Conservation (phyloP, 2,797 vertebrate genomes). For the Chaunax sp. region DNA sequence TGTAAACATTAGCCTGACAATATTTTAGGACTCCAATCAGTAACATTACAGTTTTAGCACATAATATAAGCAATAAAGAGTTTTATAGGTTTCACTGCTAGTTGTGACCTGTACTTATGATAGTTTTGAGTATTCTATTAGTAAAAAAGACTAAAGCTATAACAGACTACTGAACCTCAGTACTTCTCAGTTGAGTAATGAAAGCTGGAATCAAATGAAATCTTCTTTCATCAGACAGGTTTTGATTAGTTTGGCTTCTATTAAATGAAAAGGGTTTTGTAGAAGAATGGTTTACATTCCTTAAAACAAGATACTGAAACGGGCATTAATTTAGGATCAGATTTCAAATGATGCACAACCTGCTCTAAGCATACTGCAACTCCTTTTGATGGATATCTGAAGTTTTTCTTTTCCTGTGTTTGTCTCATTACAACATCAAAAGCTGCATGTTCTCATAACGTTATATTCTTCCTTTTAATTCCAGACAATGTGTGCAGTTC, state of each 20-base stretch:
- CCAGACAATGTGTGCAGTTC: constrained; percentile 93
- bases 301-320: not conserved
- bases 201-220: too few relatives aligned
- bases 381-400: not conserved
- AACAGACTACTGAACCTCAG: not conserved
- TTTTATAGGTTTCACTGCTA: too few relatives aligned
- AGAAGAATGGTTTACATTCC: too few relatives aligned
- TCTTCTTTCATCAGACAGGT: too few relatives aligned
- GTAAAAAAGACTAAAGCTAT: not conserved
- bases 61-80: too few relatives aligned
- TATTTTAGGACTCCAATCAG: too few relatives aligned
- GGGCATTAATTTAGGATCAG: not conserved
- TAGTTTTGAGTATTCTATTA: too few relatives aligned
- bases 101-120: too few relatives aligned
- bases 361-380: not conserved
- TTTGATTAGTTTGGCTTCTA: too few relatives aligned
- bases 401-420: not conserved
- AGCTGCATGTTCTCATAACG: not conserved
- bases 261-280: too few relatives aligned
- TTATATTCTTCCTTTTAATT: constrained; percentile 76
- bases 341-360: not conserved
- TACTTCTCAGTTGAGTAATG: not conserved
- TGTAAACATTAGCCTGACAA: too few relatives aligned
- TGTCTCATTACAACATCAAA: not conserved
- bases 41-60: too few relatives aligned